These are phyloP conservation scores for Argyrosomus japonicus DNA, from an alignment of 2,113 vertebrate species.

Conservation along the genomic window DNA sequence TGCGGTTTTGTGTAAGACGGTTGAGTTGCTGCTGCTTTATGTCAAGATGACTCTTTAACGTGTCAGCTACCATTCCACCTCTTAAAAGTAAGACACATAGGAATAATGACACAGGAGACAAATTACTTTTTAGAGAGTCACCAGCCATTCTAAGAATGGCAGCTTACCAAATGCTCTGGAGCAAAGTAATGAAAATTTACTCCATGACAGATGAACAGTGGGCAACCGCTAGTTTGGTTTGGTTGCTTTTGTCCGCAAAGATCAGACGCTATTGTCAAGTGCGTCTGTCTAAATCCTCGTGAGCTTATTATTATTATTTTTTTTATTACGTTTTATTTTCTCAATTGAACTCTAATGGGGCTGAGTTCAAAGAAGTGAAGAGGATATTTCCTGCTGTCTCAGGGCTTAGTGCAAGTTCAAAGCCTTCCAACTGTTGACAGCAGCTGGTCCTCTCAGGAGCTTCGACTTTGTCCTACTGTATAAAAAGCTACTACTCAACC, in stretches of 20 bases:
- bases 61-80: constrained; percentile 16
- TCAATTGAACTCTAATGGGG: constrained; percentile 64
- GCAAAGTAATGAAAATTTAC: constrained; percentile 37
- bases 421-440: constrained; percentile 72
- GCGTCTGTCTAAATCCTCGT: constrained; percentile 27
- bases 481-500: constrained; percentile 49
- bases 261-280: constrained; percentile 60
- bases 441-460: constrained; percentile 67
- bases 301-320: constrained; percentile 69
- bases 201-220: constrained; percentile 39
- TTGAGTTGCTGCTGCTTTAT: constrained; percentile 35
- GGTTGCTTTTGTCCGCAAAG: constrained; percentile 63
- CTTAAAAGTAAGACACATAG: constrained; percentile 3
- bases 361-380: constrained; percentile 70
- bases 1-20: constrained; percentile 41
- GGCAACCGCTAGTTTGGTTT: constrained; percentile 41
- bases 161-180: constrained; percentile 12
- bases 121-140: constrained; percentile 20
- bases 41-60: constrained; percentile 29
- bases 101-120: background rate
- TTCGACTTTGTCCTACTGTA: constrained; percentile 59
- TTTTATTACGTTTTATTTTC: constrained; percentile 61
- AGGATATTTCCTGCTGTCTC: constrained; percentile 77
- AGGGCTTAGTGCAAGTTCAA: constrained; percentile 67
- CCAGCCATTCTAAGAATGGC: constrained; percentile 22